Percentiles rank a stretch among this genome's conserved stretches.
These are phyloP conservation scores for Diplazon laetatorius DNA, from an alignment of 2,888 invertebrate species.

Conservation along the genomic window DNA sequence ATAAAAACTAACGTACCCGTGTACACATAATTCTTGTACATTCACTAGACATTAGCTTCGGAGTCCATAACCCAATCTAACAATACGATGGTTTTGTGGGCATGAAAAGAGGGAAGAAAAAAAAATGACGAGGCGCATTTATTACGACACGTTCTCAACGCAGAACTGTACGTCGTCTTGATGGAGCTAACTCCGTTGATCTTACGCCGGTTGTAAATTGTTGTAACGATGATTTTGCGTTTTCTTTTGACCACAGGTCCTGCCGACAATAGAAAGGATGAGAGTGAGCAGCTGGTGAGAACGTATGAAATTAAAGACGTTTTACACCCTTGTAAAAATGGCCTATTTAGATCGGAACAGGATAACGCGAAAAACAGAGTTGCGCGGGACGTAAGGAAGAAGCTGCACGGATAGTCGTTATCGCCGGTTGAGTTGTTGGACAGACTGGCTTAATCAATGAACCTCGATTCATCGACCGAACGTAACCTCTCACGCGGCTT, in stretches of 20 bases:
- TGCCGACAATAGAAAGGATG: slow-evolving; percentile 45
- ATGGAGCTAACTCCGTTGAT: slow-evolving; percentile 50
- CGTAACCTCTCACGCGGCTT: slow-evolving; percentile 7
- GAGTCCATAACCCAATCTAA: neutral
- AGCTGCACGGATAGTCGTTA: neutral
- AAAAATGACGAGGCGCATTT: slow-evolving; percentile 64
- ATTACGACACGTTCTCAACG: slow-evolving; percentile 28
- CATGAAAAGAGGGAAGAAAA: slow-evolving; percentile 27
- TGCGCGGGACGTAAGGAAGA: too few species aligned
- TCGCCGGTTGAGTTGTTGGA: slow-evolving; percentile 47
- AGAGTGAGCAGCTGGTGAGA: slow-evolving; percentile 30
- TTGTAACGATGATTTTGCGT: slow-evolving; percentile 66
- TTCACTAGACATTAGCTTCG: slow-evolving; percentile 3
- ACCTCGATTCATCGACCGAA: slow-evolving; percentile 34
- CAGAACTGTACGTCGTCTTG: slow-evolving; percentile 53
- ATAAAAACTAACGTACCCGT: neutral
- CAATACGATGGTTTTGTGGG: neutral
- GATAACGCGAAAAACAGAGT: neutral
- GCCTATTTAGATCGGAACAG: slow-evolving; percentile 51
- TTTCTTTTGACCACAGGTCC: slow-evolving; percentile 69
- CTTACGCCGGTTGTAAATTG: slow-evolving; percentile 39
- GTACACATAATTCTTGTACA: neutral
- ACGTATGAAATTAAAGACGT: slow-evolving; percentile 38
- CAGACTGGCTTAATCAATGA: slow-evolving; percentile 32
- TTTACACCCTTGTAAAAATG: slow-evolving; percentile 49